Evolutionary conservation across 2,113 vertebrate genomes (phyloP), one percentile per base, ranked within the genome.

Genomic region (Anthoscopus minutus): DNA sequence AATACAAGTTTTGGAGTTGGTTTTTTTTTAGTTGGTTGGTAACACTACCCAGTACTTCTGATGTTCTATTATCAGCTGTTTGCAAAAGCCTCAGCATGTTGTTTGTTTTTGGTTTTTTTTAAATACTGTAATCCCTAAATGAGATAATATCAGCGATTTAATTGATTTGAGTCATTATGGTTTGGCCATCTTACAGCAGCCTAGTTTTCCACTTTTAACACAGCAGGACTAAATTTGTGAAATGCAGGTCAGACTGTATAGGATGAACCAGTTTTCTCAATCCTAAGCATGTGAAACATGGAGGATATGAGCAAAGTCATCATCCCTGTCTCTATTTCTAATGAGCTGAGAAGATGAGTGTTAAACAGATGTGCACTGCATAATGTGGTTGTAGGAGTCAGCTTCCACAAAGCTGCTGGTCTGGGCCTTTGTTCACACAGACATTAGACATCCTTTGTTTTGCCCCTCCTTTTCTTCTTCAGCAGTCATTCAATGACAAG

Each of bases 401-500:
- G 97, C 94, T 97, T 97, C 97, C 97, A 57, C 96, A 97, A 92
- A 96, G 93, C 98, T 98, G 97, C 97, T 98, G 97, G 67, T 92
- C 97, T 96, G 97, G 98, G 98, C 97, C 96, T 97, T 97, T 97
- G 96, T 98, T 97, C 98, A 97, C 98, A 97, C 97, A 97, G 95
- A 98, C 98, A 97, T 98, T 98, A 98, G 98, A 98, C 98, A 98
- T 98, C 98, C 98, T 98, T 98, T 98, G 97, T 99, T 98, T 98
- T 98, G 98, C 98, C 97, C 97, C 98, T 98, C 98, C 98, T 98
- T 98, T 96, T 99, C 98, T 98, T 99, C 99, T 98, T 98, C 99
- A 99, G 98, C 99, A 99, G 99, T 99, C 99, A 99, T 99, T 99
- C 99, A 99, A 98, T 99, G 99, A 99, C 98, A 99, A 99, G 98